These are phyloP conservation scores for Notamacropus eugenii DNA, from an alignment of 2,797 vertebrate genomes.

Conservation along the genomic window DNA sequence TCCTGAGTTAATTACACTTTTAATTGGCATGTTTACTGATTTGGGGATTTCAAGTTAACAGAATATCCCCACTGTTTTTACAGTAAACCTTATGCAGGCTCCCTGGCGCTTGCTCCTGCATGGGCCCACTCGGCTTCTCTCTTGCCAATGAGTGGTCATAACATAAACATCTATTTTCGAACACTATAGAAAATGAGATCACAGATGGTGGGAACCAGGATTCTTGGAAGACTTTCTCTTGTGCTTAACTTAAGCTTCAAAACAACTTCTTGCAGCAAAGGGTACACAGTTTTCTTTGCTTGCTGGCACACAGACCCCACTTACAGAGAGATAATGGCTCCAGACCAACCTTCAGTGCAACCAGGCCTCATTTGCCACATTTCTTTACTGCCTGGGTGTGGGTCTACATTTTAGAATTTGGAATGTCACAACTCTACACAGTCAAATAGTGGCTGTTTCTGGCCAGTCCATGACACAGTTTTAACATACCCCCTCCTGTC, in stretches of 20 bases:
- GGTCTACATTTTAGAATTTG: neutral
- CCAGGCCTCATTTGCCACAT: neutral
- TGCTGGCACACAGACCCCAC: neutral
- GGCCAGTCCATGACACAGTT: neutral
- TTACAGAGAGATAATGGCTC: neutral
- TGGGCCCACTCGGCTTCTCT: conserved; percentile 70
- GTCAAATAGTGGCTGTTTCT: neutral
- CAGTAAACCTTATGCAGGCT: conserved; percentile 68
- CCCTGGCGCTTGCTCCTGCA: conserved; percentile 69
- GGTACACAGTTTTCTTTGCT: neutral
- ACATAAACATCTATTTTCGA: conserved; percentile 68
- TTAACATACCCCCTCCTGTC: neutral
- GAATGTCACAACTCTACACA: neutral
- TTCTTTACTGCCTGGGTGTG: neutral
- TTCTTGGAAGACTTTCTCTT: conserved; percentile 23
- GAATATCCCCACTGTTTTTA: conserved; percentile 70
- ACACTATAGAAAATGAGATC: conserved; percentile 21
- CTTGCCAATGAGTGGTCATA: conserved; percentile 59
- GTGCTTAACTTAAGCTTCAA: neutral
- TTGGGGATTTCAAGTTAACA: conserved; percentile 61
- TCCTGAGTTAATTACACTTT: conserved; percentile 78
- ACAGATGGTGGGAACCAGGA: conserved; percentile 49
- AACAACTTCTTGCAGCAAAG: neutral
- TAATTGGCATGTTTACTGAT: conserved; percentile 78
- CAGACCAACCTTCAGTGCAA: neutral